Percentiles rank a stretch among this genome's conserved stretches.
phyloP scores from a whole-genome alignment of 2,113 vertebrate genomes.

The Solenodon paradoxus region DNA sequence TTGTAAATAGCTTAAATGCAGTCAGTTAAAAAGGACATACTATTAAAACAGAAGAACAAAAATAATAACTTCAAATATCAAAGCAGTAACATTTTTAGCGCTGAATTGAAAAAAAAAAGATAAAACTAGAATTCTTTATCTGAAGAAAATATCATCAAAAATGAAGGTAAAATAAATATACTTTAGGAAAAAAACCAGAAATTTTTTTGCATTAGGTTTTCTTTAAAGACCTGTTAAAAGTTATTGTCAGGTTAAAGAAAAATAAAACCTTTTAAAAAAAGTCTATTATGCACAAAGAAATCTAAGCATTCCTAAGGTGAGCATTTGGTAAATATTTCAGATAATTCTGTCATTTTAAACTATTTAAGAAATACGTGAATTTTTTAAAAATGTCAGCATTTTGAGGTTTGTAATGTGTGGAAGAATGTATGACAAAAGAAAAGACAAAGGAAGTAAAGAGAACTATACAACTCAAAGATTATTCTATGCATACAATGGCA shows the following conservation, averaged over 20 bases:
- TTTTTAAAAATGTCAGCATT: background rate
- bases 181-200: background rate
- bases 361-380: background rate
- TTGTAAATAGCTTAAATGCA: too few relatives aligned
- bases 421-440: background rate
- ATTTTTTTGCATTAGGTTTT: background rate
- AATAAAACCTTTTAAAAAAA: too few relatives aligned
- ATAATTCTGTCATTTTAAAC: constrained; percentile 7
- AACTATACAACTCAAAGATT: background rate
- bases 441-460: background rate
- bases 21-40: background rate
- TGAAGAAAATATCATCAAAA: background rate
- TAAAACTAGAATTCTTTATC: background rate
- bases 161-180: background rate
- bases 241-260: background rate
- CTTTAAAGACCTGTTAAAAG: background rate
- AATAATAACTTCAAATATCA: background rate
- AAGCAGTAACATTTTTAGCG: background rate
- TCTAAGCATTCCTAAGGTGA: background rate
- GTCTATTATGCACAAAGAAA: background rate
- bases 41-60: background rate
- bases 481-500: background rate
- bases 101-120: background rate
- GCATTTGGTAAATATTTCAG: background rate
- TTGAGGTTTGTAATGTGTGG: background rate